Base-by-base conservation (phyloP, 2,888 invertebrate genomes). In the Lepidochitona cinerea region DNA sequence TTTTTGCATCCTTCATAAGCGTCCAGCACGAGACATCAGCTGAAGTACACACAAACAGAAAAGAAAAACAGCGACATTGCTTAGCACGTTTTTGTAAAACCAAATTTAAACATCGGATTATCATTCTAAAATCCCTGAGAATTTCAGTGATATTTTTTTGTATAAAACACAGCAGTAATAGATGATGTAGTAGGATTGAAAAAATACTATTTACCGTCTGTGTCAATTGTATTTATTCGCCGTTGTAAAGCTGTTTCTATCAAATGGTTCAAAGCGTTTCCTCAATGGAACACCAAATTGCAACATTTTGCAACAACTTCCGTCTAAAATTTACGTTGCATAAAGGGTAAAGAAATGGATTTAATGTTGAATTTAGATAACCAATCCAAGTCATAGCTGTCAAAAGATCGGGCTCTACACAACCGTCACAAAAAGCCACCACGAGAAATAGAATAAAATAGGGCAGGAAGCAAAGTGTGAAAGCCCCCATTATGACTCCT, bases 391-490 rank as follows among this genome's bases (percentile, higher is more conserved):
- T 91, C 78, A 91, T 89, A 2, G 91, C 90, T 29, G 90, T 90
- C 79, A 92, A 87, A 3, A 91, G 83, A 1, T 86, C 87, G n/a
- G 88, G 86, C 36, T 88, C 85, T 0, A 92, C 88, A 81, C 92
- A 92, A 70, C 88, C 87, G 65, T 89, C 88, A 82, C 92, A 92
- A 75, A 91, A 92, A 59, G 92, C 91, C 77, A 93, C 92, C 29
- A 93, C 92, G 70, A 92, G 89, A 83, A 93, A 93, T 6, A 93
- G 87, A 49, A 92, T 91, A 83, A 93, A 93, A 85, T 93, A 93
- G n/a, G 93, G 93, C 35, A 93, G 88, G 91, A 93, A 93, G 82
- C 93, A 93, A 70, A 93, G 84, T 1, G 93, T 91, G 82, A 93
- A 93, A 2, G 92, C 93, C 29, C 93, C 92, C 85, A 93, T 92